Base-by-base conservation (phyloP, 1,140 invertebrate species). In the Conopomorpha cramerella region DNA sequence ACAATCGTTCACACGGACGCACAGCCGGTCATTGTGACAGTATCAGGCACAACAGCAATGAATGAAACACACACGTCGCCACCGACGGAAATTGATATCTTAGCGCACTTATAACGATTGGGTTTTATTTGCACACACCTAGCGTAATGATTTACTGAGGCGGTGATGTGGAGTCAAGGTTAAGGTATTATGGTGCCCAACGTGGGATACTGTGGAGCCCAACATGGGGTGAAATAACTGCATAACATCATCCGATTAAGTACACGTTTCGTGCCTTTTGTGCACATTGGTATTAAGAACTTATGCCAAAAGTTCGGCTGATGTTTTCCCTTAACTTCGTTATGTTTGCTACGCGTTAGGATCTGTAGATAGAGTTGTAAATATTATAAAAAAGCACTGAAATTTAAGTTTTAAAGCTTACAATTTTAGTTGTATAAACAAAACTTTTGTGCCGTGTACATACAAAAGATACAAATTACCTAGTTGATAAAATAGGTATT, bases 1-100 rank as follows among this genome's bases (percentile, higher is more conserved):
- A 87, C 86, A 1, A 89, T 89, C 47, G 86, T 88, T 2, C 86
- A 88, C 60, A 88, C 85, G 0, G 81, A 84, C 46, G 73, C 77
- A 11, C 82, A 79, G 40, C 82, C 81, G 3, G 83, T 85, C 37
- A 85, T 86, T 18, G 83, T 86, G 10, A 86, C 84, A 0, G 83
- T 86, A 1, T 84, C 83, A 12, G 82, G 82, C 0, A 82, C 79
- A 0, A 43, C 72, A 2, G 71, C 73, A 6, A 53, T 73, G 8
- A 72, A 77, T 47, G 70, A 74, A 34, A 52, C 72, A 32, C 56
- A 77, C 43, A n/a, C n/a, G n/a, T 59, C 67, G 42, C 60, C 76
- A 36, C 57, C 77, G 32, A 70, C 78, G 36, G 83, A 85, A 78
- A 84, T 86, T 60, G 83, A 85, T 49, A 85, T 86, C 51, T 49